Conservation (phyloP, 2,113 vertebrate species). For the Gnathonemus echidnorhynchus region DNA sequence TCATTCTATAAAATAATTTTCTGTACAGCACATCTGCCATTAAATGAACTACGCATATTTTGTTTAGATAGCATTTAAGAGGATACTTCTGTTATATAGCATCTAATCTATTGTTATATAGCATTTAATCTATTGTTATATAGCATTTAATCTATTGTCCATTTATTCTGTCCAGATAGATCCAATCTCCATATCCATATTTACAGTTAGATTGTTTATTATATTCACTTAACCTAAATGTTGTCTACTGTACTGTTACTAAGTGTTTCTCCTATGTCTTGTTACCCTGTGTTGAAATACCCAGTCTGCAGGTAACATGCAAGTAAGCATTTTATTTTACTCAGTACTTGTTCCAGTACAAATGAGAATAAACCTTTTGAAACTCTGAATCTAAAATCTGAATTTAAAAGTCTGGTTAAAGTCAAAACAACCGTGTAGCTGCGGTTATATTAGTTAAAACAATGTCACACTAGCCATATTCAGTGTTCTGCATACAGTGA, state of each 20-base stretch:
- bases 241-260: neutral
- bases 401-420: too few relatives aligned
- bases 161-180: neutral
- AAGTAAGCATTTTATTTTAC: neutral
- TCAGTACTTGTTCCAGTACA: neutral
- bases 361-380: neutral
- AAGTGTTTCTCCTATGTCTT: neutral
- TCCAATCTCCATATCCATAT: neutral
- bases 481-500: too few relatives aligned
- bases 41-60: neutral
- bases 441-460: too few relatives aligned
- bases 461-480: too few relatives aligned
- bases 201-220: neutral
- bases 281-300: neutral
- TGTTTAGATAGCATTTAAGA: neutral
- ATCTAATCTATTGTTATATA: neutral
- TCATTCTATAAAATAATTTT: neutral
- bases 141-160: neutral
- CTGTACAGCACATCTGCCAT: neutral
- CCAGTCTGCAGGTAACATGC: neutral
- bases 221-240: neutral
- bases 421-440: too few relatives aligned
- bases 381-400: neutral
- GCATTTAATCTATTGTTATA: neutral
- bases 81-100: neutral